Base-by-base conservation (phyloP, 2,797 vertebrate genomes). In the Masticophis lateralis region DNA sequence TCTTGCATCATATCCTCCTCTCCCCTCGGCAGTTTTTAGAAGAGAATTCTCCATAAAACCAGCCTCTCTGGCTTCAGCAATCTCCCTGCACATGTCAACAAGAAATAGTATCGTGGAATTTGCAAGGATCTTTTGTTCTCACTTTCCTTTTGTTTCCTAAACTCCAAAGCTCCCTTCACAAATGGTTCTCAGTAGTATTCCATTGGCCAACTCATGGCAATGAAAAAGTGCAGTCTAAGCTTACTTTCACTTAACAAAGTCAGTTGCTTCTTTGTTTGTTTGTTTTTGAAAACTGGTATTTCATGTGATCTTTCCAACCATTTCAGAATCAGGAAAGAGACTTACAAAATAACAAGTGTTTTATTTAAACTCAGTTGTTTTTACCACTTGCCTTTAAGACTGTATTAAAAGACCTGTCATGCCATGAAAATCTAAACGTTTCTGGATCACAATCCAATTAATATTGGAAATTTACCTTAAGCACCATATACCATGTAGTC, bases 91-190 rank as follows among this genome's bases (percentile, higher is more conserved):
- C 96, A 92, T 37, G 88, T 94, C 95, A 88, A 92, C 90, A 95
- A 93, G 91, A 92, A 59, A 87, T 47, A 37, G 32, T 56, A 94
- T 93, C 95, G 56, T 63, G 63, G 74, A 94, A 91, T 90, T 94
- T 96, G 89, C 93, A 92, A 87, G 92, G 55, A 87, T 96, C 93
- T 94, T 94, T 95, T 96, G 94, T 96, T 96, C 87, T 90, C 86
- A 89, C 89, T 92, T 93, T 92, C 0, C 86, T 92, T 91, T n/a
- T 63, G 92, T 92, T 95, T 95, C 94, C 96, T 95, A 97, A 95
- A 95, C 83, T 91, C 89, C 94, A 10, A 0, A 14, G 16, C 9
- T 95, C 94, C 91, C 92, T 87, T 92, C 93, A 86, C 0, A 92
- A 94, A 91, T 94, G 87, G 88, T 94, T 92, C 94, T 95, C 89